These are phyloP conservation scores for Cyanocitta stelleri DNA, from an alignment of 2,113 vertebrate species.

Conservation along the genomic window DNA sequence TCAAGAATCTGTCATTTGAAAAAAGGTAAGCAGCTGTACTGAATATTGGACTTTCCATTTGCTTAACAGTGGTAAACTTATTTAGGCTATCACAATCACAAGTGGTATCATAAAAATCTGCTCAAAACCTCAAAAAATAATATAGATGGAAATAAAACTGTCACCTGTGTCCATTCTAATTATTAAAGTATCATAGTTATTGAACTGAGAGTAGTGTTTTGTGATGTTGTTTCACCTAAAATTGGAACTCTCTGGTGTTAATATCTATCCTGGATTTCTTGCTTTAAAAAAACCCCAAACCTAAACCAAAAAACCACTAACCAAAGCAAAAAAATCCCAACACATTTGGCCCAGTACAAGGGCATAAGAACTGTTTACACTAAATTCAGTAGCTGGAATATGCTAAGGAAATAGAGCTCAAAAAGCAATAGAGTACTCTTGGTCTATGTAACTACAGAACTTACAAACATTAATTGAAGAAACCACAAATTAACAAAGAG, in stretches of 20 bases:
- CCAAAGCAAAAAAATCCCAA: rapidly evolving
- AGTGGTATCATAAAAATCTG: not conserved
- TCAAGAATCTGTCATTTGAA: not conserved
- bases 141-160: not conserved
- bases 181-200: not conserved
- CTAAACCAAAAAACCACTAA: not conserved
- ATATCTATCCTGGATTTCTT: not conserved
- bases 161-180: not conserved
- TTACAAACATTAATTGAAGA: not conserved
- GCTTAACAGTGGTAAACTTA: not conserved
- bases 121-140: not conserved
- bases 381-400: not conserved
- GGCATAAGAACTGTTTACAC: not conserved
- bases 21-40: not conserved
- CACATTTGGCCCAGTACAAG: not conserved
- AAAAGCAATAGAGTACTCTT: not conserved
- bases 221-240: not conserved
- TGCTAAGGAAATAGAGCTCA: not conserved
- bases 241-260: not conserved
- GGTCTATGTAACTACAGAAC: not conserved
- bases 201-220: not conserved
- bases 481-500: not conserved
- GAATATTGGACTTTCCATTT: not conserved
- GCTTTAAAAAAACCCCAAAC: not conserved
- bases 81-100: not conserved